Evolutionary conservation across 2,888 invertebrate genomes (phyloP), one percentile per base, ranked within the genome.

Genomic region (Cheilosia pagana): DNA sequence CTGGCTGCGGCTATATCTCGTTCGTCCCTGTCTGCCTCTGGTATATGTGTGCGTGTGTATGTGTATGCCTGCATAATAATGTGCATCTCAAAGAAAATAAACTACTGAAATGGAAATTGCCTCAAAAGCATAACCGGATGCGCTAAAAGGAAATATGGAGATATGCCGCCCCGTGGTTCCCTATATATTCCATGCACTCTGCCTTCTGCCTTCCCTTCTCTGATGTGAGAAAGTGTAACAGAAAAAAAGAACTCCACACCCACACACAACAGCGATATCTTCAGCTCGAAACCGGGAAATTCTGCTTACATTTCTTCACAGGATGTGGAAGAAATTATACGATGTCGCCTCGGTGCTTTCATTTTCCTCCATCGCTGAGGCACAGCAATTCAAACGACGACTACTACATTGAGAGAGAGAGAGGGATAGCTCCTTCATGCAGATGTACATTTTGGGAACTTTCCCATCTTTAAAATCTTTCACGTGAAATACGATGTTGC

Each of bases 21-120:
- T 41, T 59, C 10, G 48, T 28, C 45, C 35, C 35, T 62, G 23
- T 19, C 41, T 87, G 86, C 83, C 87, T 68, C 2, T n/a, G 21
- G 28, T 28, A 28, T 35, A n/a, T n/a, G 50, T 53, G 43, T 48
- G 6, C 19, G n/a, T n/a, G 19, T 25, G 43, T 45, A 35, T 48
- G 5, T 28, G 50, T 70, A 28, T 23, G 57, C 45, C 81, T 81
- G 75, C 75, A 75, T 81, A 75, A 75, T 75, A 76, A 71, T 75
- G 76, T 81, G 81, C 81, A 81, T 70, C 57, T 65, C 70, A 76
- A 71, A 59, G 76, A 81, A 81, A 81, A 81, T 75, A 81, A 76
- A 81, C 81, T 76, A 76, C 81, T 70, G 71, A 77, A 77, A 82
- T 82, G 71, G 77, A 82, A 82, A 82, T 82, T 82, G 77, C 81